phyloP scores from a whole-genome alignment of 2,888 invertebrate species.

The Tupiocoris notatus region DNA sequence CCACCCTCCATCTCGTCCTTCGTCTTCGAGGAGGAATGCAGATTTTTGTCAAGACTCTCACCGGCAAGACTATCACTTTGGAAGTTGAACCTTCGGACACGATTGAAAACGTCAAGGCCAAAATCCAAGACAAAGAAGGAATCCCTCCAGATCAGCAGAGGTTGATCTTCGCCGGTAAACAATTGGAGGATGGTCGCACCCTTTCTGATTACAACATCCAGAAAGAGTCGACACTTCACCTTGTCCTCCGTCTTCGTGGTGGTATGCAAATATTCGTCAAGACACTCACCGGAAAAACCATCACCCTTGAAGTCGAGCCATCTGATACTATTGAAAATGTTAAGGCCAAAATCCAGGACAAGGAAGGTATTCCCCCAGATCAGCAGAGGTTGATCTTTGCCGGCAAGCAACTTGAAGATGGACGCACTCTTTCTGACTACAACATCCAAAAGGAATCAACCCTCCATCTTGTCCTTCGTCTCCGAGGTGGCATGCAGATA shows the following conservation, averaged over 20 bases:
- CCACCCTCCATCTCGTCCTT: background rate
- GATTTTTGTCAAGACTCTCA: constrained; percentile 60
- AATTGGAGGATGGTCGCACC: constrained; percentile 63
- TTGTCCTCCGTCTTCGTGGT: constrained; percentile 30
- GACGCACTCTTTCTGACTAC: constrained; percentile 60
- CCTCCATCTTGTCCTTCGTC: background rate
- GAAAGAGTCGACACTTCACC: constrained; percentile 53
- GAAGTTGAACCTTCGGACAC: constrained; percentile 61
- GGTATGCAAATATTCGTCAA: constrained; percentile 61
- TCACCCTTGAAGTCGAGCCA: constrained; percentile 57
- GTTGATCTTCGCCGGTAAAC: constrained; percentile 55
- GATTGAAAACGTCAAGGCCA: constrained; percentile 61
- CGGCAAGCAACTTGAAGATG: constrained; percentile 62
- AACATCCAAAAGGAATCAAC: constrained; percentile 60
- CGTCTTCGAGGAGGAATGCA: constrained; percentile 52
- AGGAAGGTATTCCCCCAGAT: constrained; percentile 55
- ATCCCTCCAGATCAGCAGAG: constrained; percentile 53
- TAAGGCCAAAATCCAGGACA: constrained; percentile 57
- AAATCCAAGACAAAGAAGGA: constrained; percentile 62
- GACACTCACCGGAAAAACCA: constrained; percentile 58
- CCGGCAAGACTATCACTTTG: constrained; percentile 55
- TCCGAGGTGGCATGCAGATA: constrained; percentile 58
- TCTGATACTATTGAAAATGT: constrained; percentile 60
- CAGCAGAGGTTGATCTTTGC: constrained; percentile 60
- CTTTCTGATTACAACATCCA: constrained; percentile 62